phyloP scores from a whole-genome alignment of 1,140 invertebrate species.

The Meloidogyne exigua region DNA sequence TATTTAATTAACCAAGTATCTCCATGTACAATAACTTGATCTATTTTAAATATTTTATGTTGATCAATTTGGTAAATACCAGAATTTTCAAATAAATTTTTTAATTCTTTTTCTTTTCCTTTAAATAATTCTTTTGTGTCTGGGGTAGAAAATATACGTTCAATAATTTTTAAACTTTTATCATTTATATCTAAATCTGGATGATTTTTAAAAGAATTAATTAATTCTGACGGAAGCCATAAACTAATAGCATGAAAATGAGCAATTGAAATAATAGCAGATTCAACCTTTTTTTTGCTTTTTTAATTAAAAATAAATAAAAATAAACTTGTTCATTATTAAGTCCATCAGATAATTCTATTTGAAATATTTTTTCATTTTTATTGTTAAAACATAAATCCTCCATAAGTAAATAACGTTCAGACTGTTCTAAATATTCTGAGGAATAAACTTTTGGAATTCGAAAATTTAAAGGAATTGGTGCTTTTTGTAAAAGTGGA shows the following conservation, averaged over 20 bases:
- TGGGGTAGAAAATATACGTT: background rate
- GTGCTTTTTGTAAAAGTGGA: conserved; percentile 9
- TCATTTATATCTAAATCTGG: conserved; percentile 20
- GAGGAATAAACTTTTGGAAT: conserved; percentile 20
- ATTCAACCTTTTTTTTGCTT: background rate
- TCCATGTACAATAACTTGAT: conserved; percentile 22
- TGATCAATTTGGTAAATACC: conserved; percentile 18
- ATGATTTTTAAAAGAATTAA: conserved; percentile 14
- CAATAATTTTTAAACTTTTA: conserved; percentile 7
- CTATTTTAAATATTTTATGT: conserved; percentile 15
- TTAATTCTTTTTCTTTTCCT: background rate
- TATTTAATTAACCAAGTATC: conserved; percentile 13
- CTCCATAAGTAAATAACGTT: background rate
- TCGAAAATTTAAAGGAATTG: conserved; percentile 10
- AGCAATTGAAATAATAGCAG: conserved; percentile 12
- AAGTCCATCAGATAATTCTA: conserved; percentile 19
- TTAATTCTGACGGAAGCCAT: conserved; percentile 10
- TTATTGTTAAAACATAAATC: background rate
- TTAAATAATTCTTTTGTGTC: background rate
- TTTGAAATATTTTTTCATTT: background rate
- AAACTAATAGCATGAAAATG: conserved; percentile 21
- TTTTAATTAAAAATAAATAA: background rate
- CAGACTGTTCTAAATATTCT: background rate
- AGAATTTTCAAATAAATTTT: background rate
- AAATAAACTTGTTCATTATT: conserved; percentile 15